Conservation (phyloP, 2,888 invertebrate species). For the Idaea dimidiata region DNA sequence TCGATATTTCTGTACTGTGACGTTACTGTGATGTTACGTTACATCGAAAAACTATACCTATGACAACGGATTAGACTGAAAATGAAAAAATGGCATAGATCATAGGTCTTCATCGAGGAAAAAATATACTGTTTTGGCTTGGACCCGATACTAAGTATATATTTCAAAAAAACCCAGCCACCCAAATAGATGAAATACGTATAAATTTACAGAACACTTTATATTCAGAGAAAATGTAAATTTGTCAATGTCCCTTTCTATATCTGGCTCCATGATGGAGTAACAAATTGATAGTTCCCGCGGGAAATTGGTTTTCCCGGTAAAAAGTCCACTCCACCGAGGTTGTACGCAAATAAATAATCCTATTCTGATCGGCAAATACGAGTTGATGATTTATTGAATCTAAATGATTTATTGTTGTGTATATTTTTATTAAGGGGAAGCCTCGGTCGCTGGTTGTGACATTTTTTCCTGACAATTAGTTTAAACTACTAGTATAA, state of each 20-base stretch:
- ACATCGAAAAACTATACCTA: no score
- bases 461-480: no score
- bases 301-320: background rate
- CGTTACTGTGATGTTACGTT: no score
- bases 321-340: background rate
- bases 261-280: background rate
- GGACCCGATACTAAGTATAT: background rate
- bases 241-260: background rate
- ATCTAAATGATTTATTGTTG: background rate
- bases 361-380: background rate
- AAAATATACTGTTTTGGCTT: background rate
- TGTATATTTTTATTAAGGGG: no score
- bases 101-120: no score
- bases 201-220: background rate
- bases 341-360: background rate
- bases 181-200: background rate
- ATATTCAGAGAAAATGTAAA: background rate
- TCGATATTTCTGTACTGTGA: no score
- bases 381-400: background rate
- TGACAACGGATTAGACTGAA: no score
- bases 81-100: no score
- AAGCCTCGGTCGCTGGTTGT: no score
- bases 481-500: no score
- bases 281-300: slow-evolving; percentile 1
- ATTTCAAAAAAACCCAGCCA: background rate